Evolutionary conservation across 2,113 vertebrate species (phyloP).

Genomic region (Ophiodon elongatus): DNA sequence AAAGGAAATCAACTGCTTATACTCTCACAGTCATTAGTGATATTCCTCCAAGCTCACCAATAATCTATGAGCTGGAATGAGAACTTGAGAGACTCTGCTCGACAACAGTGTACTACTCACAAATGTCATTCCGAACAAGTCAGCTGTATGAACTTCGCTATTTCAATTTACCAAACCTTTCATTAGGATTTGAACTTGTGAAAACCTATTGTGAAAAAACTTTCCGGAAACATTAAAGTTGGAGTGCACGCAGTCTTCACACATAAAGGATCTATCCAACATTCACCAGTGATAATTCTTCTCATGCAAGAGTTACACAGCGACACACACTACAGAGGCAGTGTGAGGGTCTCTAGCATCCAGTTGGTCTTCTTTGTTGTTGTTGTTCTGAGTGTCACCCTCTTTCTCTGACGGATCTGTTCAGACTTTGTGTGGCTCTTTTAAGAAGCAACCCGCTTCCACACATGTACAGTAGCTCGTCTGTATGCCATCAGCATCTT

Average conservation of each 20-base stretch:
- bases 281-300: slow-evolving; percentile 16
- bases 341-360: slow-evolving; percentile 16
- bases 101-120: not conserved
- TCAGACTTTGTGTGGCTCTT: slow-evolving; percentile 11
- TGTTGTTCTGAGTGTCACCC: slow-evolving; percentile 4
- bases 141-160: not conserved
- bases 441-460: not conserved
- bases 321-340: slow-evolving; percentile 5
- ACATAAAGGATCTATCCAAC: slow-evolving; percentile 40
- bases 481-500: not conserved
- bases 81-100: slow-evolving; percentile 16
- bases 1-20: slow-evolving; percentile 56
- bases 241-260: not conserved
- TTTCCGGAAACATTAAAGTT: slow-evolving; percentile 5
- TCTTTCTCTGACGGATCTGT: slow-evolving; percentile 38
- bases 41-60: slow-evolving; percentile 38
- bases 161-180: not conserved
- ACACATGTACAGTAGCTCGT: slow-evolving; percentile 6
- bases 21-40: slow-evolving; percentile 41
- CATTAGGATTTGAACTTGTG: not conserved
- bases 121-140: slow-evolving; percentile 16
- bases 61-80: slow-evolving; percentile 36
- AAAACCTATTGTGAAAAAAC: not conserved
- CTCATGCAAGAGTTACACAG: slow-evolving; percentile 8
- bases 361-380: slow-evolving; percentile 16